Conservation (phyloP, 2,888 invertebrate species). For the Epistrophe grossulariae region DNA sequence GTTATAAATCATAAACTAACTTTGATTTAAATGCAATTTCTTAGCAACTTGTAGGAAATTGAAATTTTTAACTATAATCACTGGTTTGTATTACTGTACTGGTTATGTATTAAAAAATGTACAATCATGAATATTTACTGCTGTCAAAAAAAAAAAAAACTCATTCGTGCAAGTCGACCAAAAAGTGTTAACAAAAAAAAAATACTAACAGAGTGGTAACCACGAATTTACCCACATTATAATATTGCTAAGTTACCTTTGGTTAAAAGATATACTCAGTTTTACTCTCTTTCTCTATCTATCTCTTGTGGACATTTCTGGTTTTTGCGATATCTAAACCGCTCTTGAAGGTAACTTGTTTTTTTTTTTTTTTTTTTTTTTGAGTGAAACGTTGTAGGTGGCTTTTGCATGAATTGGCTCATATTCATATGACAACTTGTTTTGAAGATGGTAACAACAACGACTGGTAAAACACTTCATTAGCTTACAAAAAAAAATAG, state of each 20-base stretch:
- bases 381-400: conserved; percentile 68
- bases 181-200: background rate
- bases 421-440: conserved; percentile 36
- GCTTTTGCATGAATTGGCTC: conserved; percentile 44
- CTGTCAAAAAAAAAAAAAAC: too few species aligned
- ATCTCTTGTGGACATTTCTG: conserved; percentile 23
- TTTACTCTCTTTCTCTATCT: background rate
- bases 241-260: conserved; percentile 4
- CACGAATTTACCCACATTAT: background rate
- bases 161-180: too few species aligned
- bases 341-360: conserved; percentile 22
- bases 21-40: too few species aligned
- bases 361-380: conserved; percentile 3
- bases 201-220: background rate
- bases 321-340: conserved; percentile 24
- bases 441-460: conserved; percentile 35
- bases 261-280: background rate
- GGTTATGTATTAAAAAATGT: too few species aligned
- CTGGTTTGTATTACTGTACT: too few species aligned
- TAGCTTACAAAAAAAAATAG: conserved; percentile 28
- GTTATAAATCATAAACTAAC: too few species aligned
- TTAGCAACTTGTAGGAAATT: too few species aligned
- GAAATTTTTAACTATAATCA: too few species aligned
- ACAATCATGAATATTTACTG: too few species aligned
- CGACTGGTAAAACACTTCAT: conserved; percentile 32